A percentile compares a stretch with the other conserved stretches of the same genome.
Conservation (phyloP, 2,888 invertebrate species). For the Macrophya annulata region DNA sequence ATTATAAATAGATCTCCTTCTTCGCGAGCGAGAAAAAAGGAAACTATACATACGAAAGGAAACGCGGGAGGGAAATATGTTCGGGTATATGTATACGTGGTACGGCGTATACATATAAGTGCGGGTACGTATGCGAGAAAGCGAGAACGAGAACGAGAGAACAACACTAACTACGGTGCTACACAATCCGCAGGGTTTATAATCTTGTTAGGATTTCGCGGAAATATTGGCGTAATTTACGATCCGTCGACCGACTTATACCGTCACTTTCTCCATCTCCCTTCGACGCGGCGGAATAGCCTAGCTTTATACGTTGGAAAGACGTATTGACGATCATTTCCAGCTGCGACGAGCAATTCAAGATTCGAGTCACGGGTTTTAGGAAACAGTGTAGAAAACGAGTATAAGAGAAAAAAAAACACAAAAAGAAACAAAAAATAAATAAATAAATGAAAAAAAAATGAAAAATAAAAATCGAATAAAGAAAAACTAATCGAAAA, state of each 20-base stretch:
- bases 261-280: conserved; percentile 35
- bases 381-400: not conserved
- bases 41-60: conserved; percentile 34
- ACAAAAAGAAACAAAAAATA: not conserved
- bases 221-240: conserved; percentile 79
- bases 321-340: not conserved
- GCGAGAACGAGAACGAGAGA: conserved; percentile 53
- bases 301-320: not conserved
- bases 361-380: not conserved
- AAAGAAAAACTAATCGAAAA: not conserved
- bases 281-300: not conserved
- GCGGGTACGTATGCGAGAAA: conserved; percentile 49
- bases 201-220: conserved; percentile 79
- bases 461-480: not conserved
- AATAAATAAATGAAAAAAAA: too few species aligned
- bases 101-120: not conserved
- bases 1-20: conserved; percentile 77
- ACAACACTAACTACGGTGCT: conserved; percentile 64
- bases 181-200: conserved; percentile 76
- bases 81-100: conserved; percentile 44
- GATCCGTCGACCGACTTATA: conserved; percentile 71
- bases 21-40: conserved; percentile 61
- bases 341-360: not conserved
- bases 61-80: conserved; percentile 54
- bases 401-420: not conserved